These are phyloP conservation scores for Himalopsyche phryganea DNA, from an alignment of 1,140 invertebrate species.

Conservation along the genomic window DNA sequence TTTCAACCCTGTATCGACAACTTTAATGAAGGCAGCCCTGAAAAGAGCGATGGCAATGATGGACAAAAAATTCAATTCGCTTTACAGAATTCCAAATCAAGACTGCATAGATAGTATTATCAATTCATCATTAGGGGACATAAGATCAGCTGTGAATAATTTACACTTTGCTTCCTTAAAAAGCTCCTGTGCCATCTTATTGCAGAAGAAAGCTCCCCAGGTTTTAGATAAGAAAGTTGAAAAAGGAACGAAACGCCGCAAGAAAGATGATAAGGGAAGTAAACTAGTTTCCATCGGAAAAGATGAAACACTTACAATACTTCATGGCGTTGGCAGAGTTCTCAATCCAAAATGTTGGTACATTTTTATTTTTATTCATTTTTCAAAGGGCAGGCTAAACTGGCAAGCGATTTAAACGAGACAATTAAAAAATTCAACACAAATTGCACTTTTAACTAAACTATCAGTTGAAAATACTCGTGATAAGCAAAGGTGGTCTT, in stretches of 20 bases:
- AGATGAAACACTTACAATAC: constrained; percentile 64
- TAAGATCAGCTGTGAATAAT: constrained; percentile 67
- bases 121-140: constrained; percentile 64
- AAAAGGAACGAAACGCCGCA: constrained; percentile 32
- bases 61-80: constrained; percentile 44
- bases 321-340: constrained; percentile 72
- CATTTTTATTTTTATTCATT: background rate
- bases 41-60: constrained; percentile 60
- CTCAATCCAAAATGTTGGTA: constrained; percentile 69
- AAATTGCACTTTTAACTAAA: background rate
- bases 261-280: constrained; percentile 39
- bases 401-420: too few relatives aligned
- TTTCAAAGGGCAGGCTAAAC: too few relatives aligned
- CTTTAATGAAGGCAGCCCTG: constrained; percentile 63
- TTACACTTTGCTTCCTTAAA: constrained; percentile 66
- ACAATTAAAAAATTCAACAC: too few relatives aligned
- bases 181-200: constrained; percentile 47
- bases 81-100: constrained; percentile 55
- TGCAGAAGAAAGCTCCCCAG: constrained; percentile 35
- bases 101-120: constrained; percentile 63
- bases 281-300: constrained; percentile 56
- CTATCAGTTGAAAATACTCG: background rate
- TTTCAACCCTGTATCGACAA: constrained; percentile 62
- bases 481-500: too few relatives aligned
- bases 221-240: constrained; percentile 33